Evolutionary conservation across 2,888 invertebrate species (phyloP).

Genomic region (Ochropleura leucogaster): DNA sequence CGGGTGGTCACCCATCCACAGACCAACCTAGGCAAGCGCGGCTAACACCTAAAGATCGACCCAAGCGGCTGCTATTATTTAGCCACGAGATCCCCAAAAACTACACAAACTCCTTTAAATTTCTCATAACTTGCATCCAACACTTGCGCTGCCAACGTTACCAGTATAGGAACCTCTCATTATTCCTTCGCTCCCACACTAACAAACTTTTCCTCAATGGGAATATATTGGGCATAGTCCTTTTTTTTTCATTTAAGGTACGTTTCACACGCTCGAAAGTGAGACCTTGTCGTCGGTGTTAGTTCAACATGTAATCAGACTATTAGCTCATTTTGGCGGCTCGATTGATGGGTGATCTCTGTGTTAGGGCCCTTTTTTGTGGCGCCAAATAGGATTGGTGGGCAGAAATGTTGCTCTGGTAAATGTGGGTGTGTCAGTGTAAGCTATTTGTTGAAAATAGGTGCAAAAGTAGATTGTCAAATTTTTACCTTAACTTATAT

Average conservation of each 20-base stretch:
- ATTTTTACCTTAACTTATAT: no score
- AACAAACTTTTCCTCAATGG: conserved; percentile 79
- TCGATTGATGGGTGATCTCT: conserved; percentile 80
- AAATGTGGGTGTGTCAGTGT: no score
- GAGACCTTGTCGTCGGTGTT: conserved; percentile 75
- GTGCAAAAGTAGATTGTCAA: neutral
- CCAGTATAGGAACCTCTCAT: conserved; percentile 79
- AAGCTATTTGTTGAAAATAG: neutral
- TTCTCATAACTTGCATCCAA: conserved; percentile 6
- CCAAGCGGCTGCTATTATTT: no score
- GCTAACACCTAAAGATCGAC: no score
- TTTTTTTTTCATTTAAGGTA: conserved; percentile 64
- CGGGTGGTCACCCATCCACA: no score
- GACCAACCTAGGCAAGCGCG: no score
- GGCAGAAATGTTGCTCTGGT: neutral
- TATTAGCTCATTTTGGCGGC: conserved; percentile 74
- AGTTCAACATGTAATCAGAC: conserved; percentile 71
- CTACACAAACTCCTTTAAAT: neutral
- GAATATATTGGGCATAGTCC: conserved; percentile 54
- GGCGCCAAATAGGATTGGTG: conserved; percentile 62
- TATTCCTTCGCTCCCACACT: conserved; percentile 81
- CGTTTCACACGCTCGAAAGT: conserved; percentile 85
- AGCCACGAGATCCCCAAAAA: no score
- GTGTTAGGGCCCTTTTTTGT: conserved; percentile 68
- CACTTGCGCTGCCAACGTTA: conserved; percentile 62